Percentiles rank a stretch among this genome's conserved stretches.
Evolutionary conservation across 1,140 invertebrate species (phyloP).

Genomic region (Oncopodura yosiiana): DNA sequence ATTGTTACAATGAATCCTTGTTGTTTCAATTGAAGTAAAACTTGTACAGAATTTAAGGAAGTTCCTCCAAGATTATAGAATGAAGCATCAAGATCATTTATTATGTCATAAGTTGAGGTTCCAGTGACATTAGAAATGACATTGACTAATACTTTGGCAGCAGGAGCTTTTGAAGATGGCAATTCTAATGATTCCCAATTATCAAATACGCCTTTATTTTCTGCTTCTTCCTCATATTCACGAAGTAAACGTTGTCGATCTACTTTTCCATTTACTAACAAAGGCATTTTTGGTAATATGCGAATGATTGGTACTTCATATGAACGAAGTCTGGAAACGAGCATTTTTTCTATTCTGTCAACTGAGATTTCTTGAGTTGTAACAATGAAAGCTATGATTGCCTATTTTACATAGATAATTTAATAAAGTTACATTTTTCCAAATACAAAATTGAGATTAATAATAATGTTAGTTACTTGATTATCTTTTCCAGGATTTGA

Average conservation of each 20-base stretch:
- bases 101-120: conserved; percentile 9
- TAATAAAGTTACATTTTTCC: neutral
- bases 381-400: conserved; percentile 62
- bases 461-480: conserved; percentile 42
- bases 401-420: conserved; percentile 44
- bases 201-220: conserved; percentile 3
- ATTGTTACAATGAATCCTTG: conserved; percentile 61
- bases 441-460: neutral
- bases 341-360: conserved; percentile 51
- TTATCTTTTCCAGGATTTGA: conserved; percentile 61
- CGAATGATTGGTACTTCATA: conserved; percentile 26
- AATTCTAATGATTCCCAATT: conserved; percentile 39
- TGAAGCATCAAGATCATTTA: conserved; percentile 47
- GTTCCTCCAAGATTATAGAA: conserved; percentile 79
- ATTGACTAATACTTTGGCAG: conserved; percentile 49
- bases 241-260: conserved; percentile 65
- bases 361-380: conserved; percentile 46
- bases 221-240: conserved; percentile 47
- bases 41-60: conserved; percentile 72
- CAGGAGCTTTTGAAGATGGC: conserved; percentile 46
- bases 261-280: conserved; percentile 73
- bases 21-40: conserved; percentile 63
- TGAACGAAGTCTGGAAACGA: conserved; percentile 44
- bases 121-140: conserved; percentile 32
- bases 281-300: conserved; percentile 58